A percentile compares a stretch with the other conserved stretches of the same genome.
These are phyloP conservation scores for Pogona vitticeps DNA, from an alignment of 2,113 vertebrate species.

Conservation along the genomic window DNA sequence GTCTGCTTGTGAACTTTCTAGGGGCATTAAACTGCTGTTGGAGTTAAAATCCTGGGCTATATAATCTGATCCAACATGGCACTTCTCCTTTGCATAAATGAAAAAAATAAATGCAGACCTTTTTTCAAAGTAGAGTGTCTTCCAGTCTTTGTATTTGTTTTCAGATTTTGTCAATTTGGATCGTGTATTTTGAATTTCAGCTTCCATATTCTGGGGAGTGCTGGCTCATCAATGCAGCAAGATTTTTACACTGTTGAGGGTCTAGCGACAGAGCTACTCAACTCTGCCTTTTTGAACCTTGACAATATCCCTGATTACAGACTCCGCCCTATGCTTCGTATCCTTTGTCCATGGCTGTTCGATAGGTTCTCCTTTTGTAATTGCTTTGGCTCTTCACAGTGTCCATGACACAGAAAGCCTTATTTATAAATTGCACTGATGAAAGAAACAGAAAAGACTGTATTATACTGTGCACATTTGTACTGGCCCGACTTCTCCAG, in stretches of 20 bases:
- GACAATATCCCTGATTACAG: constrained; percentile 93
- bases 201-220: constrained; percentile 89
- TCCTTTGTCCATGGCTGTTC: constrained; percentile 75
- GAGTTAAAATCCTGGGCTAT: not conserved
- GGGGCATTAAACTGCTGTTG: not conserved
- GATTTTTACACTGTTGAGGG: constrained; percentile 92
- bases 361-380: not conserved
- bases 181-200: constrained; percentile 69
- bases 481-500: not conserved
- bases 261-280: constrained; percentile 83
- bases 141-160: constrained; percentile 8
- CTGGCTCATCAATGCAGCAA: constrained; percentile 88
- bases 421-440: not conserved
- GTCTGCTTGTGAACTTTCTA: not conserved
- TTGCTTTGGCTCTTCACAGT: not conserved
- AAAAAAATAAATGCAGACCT: not conserved
- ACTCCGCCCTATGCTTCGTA: constrained; percentile 92
- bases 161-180: constrained; percentile 2
- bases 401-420: not conserved
- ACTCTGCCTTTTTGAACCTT: constrained; percentile 87
- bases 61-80: not conserved
- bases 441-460: not conserved
- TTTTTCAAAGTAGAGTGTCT: not conserved
- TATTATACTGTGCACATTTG: not conserved
- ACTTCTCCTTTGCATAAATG: not conserved